A percentile compares a stretch with the other conserved stretches of the same genome.
Evolutionary conservation across 2,797 vertebrate genomes (phyloP).

Genomic region (Hoplostethus mediterraneus): DNA sequence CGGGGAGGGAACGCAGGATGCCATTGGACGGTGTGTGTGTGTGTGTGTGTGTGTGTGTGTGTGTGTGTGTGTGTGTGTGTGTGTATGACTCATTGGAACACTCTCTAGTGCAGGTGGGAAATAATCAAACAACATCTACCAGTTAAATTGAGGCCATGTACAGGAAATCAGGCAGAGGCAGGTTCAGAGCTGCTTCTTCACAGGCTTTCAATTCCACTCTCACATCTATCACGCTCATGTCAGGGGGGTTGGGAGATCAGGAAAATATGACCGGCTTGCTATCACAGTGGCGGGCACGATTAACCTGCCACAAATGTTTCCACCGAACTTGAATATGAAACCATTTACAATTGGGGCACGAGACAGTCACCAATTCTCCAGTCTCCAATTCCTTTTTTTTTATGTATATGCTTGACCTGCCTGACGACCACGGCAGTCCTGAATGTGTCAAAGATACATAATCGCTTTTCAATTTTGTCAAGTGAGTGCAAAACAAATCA

Average conservation of each 20-base stretch:
- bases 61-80: background rate
- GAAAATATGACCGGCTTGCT: constrained; percentile 20
- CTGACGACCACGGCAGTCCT: constrained; percentile 28
- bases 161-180: background rate
- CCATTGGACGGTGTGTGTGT: background rate
- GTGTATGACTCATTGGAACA: background rate
- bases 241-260: constrained; percentile 1
- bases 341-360: constrained; percentile 11
- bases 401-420: constrained; percentile 22
- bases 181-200: background rate
- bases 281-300: background rate
- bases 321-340: constrained; percentile 1
- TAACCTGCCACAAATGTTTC: background rate
- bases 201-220: constrained; percentile 1
- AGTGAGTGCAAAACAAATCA: constrained; percentile 74
- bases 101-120: background rate
- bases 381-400: background rate
- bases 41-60: constrained; percentile 14
- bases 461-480: constrained; percentile 65
- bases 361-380: constrained; percentile 21
- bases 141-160: background rate
- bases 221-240: constrained; percentile 3
- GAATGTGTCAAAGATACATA: constrained; percentile 53
- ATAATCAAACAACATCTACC: background rate
- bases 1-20: constrained; percentile 79